Base-by-base conservation (phyloP, 64 coral and sea anemone species). In the Montipora cactus region DNA sequence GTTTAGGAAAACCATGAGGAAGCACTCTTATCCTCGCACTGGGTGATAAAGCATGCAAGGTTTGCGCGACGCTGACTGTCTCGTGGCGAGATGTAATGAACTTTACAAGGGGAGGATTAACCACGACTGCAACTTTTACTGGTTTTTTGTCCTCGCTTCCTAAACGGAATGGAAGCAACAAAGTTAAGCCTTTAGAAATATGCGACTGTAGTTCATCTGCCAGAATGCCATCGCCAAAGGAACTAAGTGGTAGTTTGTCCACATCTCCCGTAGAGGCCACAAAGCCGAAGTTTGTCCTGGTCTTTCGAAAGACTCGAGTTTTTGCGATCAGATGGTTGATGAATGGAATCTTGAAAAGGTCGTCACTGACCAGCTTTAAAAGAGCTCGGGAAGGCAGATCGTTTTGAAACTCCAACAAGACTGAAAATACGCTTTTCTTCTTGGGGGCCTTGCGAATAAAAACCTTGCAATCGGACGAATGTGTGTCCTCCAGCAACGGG, bases 241-340 rank as follows among this genome's bases (percentile, higher is more conserved):
- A 96, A 23, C 89, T 96, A n/a, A 99, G 67, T 3, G 89, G 95
- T 8, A 99, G 86, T 48, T 96, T 94, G 50, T 99, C 95, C 4
- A 99, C 93, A 23, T 90, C 95, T 50, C 83, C 98, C 47, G 98
- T 96, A 0, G 98, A 99, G 28, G 98, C 98, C 55, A 96, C 98
- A 75, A 99, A 99, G 59, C 98, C 98, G 49, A 99, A 99, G 7
- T 94, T 87, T 8, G 95, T 96, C 18, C 93, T 70, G 11, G 84
- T 81, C 58, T 92, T 91, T 51, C 94, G 91, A 7, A 95, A 98
- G 19, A 98, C 84, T 68, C 84, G 74, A 0, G 94, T 95, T 81
- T 94, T 93, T 2, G 92, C 92, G 3, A 99, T 86, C 46, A 99
- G 81, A n/a, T 99, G 87, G 61, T 96, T 99, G 4, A 99, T 92